Conservation (phyloP, 2,888 invertebrate species). For the Ganaspis brasiliensis region DNA sequence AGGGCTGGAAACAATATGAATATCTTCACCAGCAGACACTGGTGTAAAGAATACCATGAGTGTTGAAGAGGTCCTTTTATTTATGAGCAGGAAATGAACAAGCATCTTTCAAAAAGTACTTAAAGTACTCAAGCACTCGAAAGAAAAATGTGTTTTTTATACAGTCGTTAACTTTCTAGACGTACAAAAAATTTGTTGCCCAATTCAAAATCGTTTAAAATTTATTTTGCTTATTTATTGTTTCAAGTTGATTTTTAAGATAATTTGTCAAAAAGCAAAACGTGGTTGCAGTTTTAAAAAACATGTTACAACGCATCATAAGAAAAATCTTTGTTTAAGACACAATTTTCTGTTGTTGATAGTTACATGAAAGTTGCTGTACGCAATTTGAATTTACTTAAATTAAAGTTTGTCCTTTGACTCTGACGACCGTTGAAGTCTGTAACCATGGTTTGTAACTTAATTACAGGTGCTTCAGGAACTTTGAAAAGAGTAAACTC, state of each 20-base stretch:
- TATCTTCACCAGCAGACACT: slow-evolving; percentile 32
- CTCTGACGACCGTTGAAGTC: slow-evolving; percentile 9
- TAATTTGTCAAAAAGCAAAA: no score
- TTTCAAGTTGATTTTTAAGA: no score
- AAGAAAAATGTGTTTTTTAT: no score
- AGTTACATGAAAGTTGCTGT: not conserved
- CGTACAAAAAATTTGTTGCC: no score
- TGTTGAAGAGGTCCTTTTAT: not conserved
- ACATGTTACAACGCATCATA: no score
- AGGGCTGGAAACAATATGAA: slow-evolving; percentile 32
- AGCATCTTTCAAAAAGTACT: slow-evolving; percentile 10
- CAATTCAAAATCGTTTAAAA: no score
- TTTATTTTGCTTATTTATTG: no score
- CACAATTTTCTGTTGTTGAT: not conserved
- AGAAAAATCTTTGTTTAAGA: not conserved
- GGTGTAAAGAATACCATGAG: slow-evolving; percentile 32
- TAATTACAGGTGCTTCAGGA: slow-evolving; percentile 15
- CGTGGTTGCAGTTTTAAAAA: no score
- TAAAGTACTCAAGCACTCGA: not conserved
- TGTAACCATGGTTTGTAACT: slow-evolving; percentile 20
- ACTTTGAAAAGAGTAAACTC: slow-evolving; percentile 7
- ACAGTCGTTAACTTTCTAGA: no score
- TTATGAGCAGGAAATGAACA: slow-evolving; percentile 9
- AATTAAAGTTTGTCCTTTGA: slow-evolving; percentile 15
- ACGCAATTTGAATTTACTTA: slow-evolving; percentile 6